A percentile compares a stretch with the other conserved stretches of the same genome.
phyloP scores from a whole-genome alignment of 2,113 vertebrate species.

The Notothenia rossii region DNA sequence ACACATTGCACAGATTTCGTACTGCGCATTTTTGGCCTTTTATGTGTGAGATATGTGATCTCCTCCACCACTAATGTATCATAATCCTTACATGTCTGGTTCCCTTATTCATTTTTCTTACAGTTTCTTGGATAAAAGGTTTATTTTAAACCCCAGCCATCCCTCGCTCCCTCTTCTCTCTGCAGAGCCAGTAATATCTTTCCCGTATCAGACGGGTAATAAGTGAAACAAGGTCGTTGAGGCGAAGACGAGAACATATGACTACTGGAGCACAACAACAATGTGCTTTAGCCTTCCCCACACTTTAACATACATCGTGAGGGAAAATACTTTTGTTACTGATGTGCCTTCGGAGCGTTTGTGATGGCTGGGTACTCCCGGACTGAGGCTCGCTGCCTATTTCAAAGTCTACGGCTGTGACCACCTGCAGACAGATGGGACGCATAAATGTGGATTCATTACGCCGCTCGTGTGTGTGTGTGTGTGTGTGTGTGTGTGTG shows the following conservation, averaged over 20 bases:
- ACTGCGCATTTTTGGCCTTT: too few species aligned
- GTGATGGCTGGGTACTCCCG: constrained; percentile 57
- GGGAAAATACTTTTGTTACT: constrained; percentile 46
- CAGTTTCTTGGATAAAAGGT: background rate
- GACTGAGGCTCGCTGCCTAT: constrained; percentile 56
- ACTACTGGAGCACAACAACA: constrained; percentile 42
- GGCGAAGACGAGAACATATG: constrained; percentile 22
- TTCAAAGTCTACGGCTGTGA: constrained; percentile 71
- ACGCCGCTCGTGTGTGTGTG: constrained; percentile 27
- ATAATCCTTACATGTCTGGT: background rate
- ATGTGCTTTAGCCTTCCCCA: constrained; percentile 37
- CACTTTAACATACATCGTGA: constrained; percentile 57
- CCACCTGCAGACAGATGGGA: constrained; percentile 80
- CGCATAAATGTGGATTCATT: constrained; percentile 70
- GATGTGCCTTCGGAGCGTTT: constrained; percentile 49
- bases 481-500: too few species aligned
- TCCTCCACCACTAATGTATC: background rate
- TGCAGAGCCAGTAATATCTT: background rate
- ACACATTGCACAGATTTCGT: too few species aligned
- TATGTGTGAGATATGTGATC: too few species aligned
- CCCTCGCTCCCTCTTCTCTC: background rate
- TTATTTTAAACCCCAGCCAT: background rate
- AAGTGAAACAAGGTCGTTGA: constrained; percentile 38
- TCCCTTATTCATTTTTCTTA: background rate
- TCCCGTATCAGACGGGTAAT: constrained; percentile 21